Conservation (phyloP, 2,113 vertebrate species). For the Hystrix brachyura region DNA sequence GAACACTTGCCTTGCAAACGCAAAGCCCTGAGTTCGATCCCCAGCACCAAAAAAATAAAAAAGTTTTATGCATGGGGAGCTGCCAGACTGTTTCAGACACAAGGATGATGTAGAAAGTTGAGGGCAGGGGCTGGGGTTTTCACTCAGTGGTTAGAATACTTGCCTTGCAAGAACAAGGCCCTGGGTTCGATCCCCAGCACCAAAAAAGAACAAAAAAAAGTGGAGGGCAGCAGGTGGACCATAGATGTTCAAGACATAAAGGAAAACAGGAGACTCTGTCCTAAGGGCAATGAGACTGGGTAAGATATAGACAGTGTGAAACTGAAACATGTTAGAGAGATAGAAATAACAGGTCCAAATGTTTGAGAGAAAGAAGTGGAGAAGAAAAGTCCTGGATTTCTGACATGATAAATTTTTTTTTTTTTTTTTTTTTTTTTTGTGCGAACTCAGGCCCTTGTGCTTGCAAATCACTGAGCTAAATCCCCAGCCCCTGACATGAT, state of each 20-base stretch:
- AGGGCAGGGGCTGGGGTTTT: neutral
- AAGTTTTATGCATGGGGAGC: neutral
- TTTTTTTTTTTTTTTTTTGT: no score
- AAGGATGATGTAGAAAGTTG: neutral
- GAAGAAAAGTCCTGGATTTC: neutral
- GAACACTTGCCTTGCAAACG: no score
- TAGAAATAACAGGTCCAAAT: neutral
- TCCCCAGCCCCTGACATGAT: no score
- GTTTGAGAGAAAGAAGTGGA: slow-evolving; percentile 50
- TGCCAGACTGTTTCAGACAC: neutral
- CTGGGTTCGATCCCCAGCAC: no score
- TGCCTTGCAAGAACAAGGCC: no score
- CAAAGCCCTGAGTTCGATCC: no score
- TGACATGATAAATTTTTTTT: neutral
- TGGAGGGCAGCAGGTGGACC: neutral
- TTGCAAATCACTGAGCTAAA: no score
- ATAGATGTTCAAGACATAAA: neutral
- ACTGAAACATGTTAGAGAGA: neutral
- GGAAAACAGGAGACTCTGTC: neutral
- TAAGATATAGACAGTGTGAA: neutral
- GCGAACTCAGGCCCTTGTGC: no score
- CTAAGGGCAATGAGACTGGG: neutral
- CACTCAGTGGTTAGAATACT: no score
- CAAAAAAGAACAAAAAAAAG: neutral
- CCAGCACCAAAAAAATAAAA: neutral